A percentile compares a stretch with the other conserved stretches of the same genome.
Conservation (phyloP, 2,888 invertebrate genomes). For the Trypoxylon attenuatum region DNA sequence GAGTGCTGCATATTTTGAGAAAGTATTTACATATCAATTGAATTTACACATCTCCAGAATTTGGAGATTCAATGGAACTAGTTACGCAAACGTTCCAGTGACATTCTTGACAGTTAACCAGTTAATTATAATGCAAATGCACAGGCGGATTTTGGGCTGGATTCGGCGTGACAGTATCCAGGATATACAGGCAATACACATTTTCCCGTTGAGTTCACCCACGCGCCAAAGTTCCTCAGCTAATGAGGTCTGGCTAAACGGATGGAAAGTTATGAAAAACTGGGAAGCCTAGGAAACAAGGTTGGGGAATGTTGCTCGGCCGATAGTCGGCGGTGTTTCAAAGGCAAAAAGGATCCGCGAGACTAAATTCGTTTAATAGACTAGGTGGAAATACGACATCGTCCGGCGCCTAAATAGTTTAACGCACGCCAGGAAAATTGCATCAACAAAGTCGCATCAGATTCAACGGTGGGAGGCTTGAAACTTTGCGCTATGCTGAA, state of each 20-base stretch:
- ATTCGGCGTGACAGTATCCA: no score
- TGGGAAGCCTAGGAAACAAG: not conserved
- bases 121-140: no score
- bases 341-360: not conserved
- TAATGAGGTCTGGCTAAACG: not conserved
- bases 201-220: not conserved
- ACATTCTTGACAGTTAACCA: no score
- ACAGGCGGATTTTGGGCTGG: no score
- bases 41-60: no score
- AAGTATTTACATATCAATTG: no score
- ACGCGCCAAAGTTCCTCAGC: not conserved
- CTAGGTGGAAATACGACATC: not conserved
- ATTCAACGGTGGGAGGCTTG: not conserved
- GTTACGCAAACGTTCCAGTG: no score
- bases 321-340: not conserved
- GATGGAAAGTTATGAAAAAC: slow-evolving; percentile 2
- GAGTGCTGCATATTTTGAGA: no score
- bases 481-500: not conserved
- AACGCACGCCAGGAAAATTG: not conserved
- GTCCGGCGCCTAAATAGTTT: slow-evolving; percentile 1
- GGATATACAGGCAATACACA: no score
- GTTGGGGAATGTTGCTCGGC: not conserved
- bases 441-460: slow-evolving; percentile 4
- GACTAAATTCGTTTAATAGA: not conserved
- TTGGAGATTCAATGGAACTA: no score